These are phyloP conservation scores for Capromys pilorides DNA, from an alignment of 2,797 vertebrate species.

Conservation along the genomic window DNA sequence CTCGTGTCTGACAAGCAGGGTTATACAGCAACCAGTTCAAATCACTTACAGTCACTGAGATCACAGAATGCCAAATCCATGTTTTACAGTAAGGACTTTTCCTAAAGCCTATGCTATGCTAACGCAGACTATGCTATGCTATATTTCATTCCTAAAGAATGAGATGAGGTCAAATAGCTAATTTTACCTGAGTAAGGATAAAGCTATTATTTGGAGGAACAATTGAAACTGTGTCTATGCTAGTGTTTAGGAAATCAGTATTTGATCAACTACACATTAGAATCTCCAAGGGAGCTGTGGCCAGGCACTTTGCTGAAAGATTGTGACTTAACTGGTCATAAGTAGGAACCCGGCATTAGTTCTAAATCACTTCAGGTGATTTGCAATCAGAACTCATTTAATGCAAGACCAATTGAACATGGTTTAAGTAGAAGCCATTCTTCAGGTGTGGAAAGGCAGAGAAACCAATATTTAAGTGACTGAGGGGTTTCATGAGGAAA, in stretches of 20 bases:
- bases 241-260: neutral
- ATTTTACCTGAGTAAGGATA: neutral
- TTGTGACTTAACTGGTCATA: neutral
- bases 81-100: neutral
- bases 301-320: neutral
- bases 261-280: neutral
- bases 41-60: neutral
- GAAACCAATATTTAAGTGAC: neutral
- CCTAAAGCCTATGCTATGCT: neutral
- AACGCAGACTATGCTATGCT: neutral
- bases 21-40: neutral
- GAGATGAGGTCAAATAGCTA: neutral
- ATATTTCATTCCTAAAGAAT: neutral
- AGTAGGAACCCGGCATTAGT: neutral
- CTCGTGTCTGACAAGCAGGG: neutral
- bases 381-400: conserved; percentile 7
- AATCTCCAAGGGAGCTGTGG: neutral
- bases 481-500: neutral
- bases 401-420: neutral
- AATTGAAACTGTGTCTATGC: neutral
- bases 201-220: neutral
- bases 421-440: conserved; percentile 20
- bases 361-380: neutral
- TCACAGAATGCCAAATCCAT: neutral
- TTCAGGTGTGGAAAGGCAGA: neutral